These are phyloP conservation scores for Acanthosepion pharaonis DNA, from an alignment of 2,888 invertebrate genomes.

Conservation along the genomic window DNA sequence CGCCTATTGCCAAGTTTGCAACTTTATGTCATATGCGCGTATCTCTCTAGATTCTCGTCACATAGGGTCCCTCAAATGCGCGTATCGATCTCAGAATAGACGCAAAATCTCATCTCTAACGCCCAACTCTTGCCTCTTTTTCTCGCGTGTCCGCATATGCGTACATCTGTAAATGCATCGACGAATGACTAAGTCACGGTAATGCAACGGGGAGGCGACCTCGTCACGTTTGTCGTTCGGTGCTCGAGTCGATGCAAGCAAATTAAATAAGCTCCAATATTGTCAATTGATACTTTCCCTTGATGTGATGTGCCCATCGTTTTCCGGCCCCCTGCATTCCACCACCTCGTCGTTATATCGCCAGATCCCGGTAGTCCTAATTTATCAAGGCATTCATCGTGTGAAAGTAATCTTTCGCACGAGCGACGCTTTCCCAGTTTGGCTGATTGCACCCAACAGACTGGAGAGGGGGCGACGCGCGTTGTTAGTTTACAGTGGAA, in stretches of 20 bases:
- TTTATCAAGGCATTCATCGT: neutral
- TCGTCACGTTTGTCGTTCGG: constrained; percentile 17
- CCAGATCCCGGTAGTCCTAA: neutral
- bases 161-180: neutral
- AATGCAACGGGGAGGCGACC: neutral
- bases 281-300: constrained; percentile 33
- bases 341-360: neutral
- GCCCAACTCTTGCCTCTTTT: neutral
- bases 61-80: neutral
- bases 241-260: neutral
- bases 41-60: neutral
- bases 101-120: neutral
- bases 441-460: neutral
- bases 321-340: neutral
- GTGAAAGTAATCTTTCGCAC: neutral
- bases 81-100: neutral
- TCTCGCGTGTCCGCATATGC: neutral
- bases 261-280: constrained; percentile 33
- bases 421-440: neutral
- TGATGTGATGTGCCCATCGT: neutral
- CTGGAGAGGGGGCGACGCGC: neutral
- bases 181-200: neutral
- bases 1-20: accelerated
- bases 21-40: neutral
- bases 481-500: neutral